Evolutionary conservation across 2,113 vertebrate species (phyloP), one percentile per base, ranked within the genome.

Genomic region (Illadopsis cleaveri): DNA sequence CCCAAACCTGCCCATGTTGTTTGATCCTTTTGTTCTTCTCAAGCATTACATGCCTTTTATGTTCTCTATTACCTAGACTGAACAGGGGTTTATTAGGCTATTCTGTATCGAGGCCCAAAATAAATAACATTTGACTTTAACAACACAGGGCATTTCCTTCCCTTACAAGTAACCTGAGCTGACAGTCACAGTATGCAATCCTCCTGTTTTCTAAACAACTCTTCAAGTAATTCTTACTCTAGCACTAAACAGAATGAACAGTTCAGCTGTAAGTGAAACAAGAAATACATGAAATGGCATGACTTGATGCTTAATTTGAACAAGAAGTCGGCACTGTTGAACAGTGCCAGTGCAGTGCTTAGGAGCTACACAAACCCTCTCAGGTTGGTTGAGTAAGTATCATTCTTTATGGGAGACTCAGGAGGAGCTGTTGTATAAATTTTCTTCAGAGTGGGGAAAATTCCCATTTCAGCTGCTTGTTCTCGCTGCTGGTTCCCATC

Each of bases 71-170:
- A 57, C 51, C 50, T 38, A 40, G 25, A 16, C 45, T 66, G 45
- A 96, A 84, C 12, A 62, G 28, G 44, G 14, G 35, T 68, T 91
- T 87, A 60, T 53, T 58, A 53, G 35, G 35, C n/a, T 51, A 25
- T 22, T 81, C 37, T 72, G 47, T 66, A 80, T 72, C 5, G 2
- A 87, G 13, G 48, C 10, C 70, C 72, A 86, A 80, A 89, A 70
- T 15, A 94, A 92, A 54, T 48, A 35, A 70, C 51, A 90, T 76
- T 72, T 95, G 37, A 57, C 42, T 89, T 94, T 79, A 92, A 77
- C 37, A 73, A 65, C 11, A 37, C 16, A 68, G 33, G 40, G 35
- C 33, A 80, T 48, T 68, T 31, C 31, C 25, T 83, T 92, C n/a
- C 81, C 50, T 81, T 50, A 19, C 21, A 60, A 78, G 33, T 69